Evolutionary conservation across 2,113 vertebrate species (phyloP).

Genomic region (Mohoua ochrocephala): DNA sequence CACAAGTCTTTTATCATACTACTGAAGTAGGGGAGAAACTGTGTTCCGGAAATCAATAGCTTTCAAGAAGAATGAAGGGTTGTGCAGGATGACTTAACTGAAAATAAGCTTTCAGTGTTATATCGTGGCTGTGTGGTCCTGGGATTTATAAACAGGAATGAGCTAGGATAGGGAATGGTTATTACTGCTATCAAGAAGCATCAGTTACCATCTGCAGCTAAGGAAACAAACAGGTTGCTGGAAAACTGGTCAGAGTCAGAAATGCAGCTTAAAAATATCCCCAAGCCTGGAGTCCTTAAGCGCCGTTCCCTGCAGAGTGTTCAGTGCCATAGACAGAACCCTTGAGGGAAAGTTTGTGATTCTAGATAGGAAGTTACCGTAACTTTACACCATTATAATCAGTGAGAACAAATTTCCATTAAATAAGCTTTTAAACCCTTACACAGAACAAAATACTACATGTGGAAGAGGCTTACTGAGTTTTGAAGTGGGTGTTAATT

Average conservation of each 20-base stretch:
- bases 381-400: background rate
- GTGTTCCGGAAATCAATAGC: background rate
- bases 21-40: background rate
- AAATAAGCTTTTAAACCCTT: background rate
- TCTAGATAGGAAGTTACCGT: background rate
- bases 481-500: background rate
- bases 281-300: background rate
- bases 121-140: background rate
- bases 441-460: background rate
- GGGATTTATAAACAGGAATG: background rate
- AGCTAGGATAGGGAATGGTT: background rate
- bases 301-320: accelerated
- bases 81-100: background rate
- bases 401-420: background rate
- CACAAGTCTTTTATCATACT: background rate
- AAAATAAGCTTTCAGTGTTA: background rate
- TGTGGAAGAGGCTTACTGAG: background rate
- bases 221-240: background rate
- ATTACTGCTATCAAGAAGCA: background rate
- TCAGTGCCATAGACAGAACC: background rate
- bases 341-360: background rate
- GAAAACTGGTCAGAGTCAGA: background rate
- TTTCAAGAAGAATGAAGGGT: background rate
- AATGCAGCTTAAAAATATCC: background rate
- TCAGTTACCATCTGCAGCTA: background rate